These are phyloP conservation scores for Eurois occulta DNA, from an alignment of 2,888 invertebrate genomes.

Conservation along the genomic window DNA sequence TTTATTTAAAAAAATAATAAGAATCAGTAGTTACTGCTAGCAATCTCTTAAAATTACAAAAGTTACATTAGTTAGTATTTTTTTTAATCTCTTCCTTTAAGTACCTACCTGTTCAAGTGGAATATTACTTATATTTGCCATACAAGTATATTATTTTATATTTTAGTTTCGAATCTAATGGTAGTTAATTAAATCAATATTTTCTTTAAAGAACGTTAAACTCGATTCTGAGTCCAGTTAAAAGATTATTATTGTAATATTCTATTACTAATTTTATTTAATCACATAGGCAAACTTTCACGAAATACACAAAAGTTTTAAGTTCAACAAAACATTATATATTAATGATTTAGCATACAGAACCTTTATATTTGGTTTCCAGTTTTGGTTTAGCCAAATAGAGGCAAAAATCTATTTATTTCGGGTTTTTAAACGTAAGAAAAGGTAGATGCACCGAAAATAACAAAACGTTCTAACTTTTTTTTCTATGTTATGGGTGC, in stretches of 20 bases:
- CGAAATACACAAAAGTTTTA: background rate
- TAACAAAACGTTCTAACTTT: conserved; percentile 84
- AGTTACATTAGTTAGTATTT: background rate
- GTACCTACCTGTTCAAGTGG: background rate
- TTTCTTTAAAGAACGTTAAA: background rate
- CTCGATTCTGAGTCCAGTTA: background rate
- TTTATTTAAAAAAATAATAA: background rate
- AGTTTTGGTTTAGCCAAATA: background rate
- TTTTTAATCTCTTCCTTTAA: background rate
- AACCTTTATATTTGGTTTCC: background rate
- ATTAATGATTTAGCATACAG: background rate
- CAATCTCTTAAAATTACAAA: no score
- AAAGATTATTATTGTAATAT: background rate
- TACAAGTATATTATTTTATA: background rate
- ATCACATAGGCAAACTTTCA: background rate
- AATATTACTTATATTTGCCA: background rate
- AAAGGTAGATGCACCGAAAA: conserved; percentile 55
- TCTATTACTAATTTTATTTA: background rate
- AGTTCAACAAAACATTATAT: background rate
- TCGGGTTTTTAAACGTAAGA: background rate
- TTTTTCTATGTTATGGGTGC: conserved; percentile 88
- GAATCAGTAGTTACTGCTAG: background rate
- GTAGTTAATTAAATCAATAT: background rate
- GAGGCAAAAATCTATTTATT: background rate
- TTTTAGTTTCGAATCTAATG: background rate